Percentiles rank a stretch among this genome's conserved stretches.
Evolutionary conservation across 64 coral and sea anemone genomes (phyloP).

Genomic region (Montipora capricornis): DNA sequence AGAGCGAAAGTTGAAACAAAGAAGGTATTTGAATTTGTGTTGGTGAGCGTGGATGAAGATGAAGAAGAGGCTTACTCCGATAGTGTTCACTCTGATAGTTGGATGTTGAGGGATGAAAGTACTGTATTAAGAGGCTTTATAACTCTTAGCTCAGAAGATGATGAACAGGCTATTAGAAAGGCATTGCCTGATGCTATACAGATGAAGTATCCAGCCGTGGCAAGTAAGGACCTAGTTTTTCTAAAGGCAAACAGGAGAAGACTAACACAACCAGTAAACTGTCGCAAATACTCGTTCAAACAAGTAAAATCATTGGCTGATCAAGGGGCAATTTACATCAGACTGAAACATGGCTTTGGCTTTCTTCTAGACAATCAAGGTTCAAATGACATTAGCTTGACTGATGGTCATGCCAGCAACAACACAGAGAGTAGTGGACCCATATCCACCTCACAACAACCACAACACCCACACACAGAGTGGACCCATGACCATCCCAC

Average conservation of each 20-base stretch:
- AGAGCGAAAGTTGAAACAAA: too few relatives aligned
- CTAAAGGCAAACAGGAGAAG: conserved; percentile 35
- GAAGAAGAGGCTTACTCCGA: not conserved
- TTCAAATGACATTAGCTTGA: not conserved
- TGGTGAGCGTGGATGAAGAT: not conserved
- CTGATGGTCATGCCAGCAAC: not conserved
- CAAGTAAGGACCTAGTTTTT: conserved; percentile 31
- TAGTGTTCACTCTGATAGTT: too few relatives aligned
- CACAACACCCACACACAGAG: not conserved
- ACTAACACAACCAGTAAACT: not conserved
- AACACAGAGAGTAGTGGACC: not conserved
- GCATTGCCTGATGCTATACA: conserved; percentile 32
- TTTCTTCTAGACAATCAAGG: not conserved
- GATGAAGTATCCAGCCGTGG: conserved; percentile 54
- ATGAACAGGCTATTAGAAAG: conserved; percentile 11
- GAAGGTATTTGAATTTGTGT: too few relatives aligned
- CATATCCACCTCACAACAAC: conserved; percentile 13
- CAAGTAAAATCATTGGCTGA: conserved; percentile 25
- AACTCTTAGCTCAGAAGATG: conserved; percentile 10
- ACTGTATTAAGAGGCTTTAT: conserved; percentile 46
- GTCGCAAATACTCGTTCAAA: conserved; percentile 14
- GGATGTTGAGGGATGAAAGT: too few relatives aligned
- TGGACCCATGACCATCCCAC: not conserved
- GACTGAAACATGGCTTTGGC: not conserved
- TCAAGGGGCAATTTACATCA: not conserved